These are phyloP conservation scores for Keiferia lycopersicella DNA, from an alignment of 2,888 invertebrate genomes.

Conservation along the genomic window DNA sequence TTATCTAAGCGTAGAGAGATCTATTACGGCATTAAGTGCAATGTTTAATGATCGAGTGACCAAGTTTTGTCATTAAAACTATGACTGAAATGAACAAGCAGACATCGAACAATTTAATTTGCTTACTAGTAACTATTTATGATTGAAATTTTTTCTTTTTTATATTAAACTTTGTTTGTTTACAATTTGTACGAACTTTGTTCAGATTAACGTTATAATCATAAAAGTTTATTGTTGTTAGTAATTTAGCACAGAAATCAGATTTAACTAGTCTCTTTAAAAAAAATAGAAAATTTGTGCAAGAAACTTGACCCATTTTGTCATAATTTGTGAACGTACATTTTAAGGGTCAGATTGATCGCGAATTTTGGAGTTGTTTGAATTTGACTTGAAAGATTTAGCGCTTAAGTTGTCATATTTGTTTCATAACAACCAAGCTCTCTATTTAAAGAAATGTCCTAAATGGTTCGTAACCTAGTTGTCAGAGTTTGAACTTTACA, in stretches of 20 bases:
- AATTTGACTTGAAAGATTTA: neutral
- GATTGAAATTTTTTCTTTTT: neutral
- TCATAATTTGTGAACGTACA: too few species aligned
- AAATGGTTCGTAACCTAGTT: neutral
- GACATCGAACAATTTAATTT: too few species aligned
- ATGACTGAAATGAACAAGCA: neutral
- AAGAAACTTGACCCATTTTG: too few species aligned
- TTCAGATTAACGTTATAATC: too few species aligned
- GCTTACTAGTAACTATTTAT: neutral
- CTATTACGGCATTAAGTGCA: conserved; percentile 10
- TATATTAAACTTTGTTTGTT: neutral
- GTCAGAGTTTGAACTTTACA: neutral
- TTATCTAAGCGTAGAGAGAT: conserved; percentile 7
- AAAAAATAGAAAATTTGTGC: too few species aligned
- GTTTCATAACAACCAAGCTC: too few species aligned
- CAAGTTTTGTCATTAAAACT: neutral
- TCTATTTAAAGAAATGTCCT: too few species aligned
- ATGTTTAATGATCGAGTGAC: neutral
- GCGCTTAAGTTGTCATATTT: too few species aligned
- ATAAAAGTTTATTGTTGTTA: too few species aligned
- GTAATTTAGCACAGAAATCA: too few species aligned
- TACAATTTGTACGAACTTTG: neutral
- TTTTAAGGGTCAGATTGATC: too few species aligned
- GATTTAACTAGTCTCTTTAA: too few species aligned
- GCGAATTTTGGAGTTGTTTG: neutral